Percentiles rank a stretch among this genome's conserved stretches.
These are phyloP conservation scores for Synanceia verrucosa DNA, from an alignment of 2,797 vertebrate species.

Conservation along the genomic window DNA sequence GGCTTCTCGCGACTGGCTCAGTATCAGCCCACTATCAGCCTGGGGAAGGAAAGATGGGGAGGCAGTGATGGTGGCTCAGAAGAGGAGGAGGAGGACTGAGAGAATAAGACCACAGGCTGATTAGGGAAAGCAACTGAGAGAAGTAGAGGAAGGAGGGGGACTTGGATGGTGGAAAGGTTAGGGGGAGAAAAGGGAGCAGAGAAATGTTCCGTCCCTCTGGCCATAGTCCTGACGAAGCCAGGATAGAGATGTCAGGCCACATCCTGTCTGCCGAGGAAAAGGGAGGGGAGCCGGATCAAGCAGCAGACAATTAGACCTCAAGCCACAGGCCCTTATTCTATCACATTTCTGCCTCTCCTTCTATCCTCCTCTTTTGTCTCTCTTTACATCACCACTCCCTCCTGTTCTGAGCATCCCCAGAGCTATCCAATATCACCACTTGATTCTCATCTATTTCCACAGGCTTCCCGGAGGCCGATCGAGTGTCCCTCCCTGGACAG, in stretches of 20 bases:
- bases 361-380: conserved; percentile 58
- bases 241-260: conserved; percentile 73
- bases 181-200: conserved; percentile 45
- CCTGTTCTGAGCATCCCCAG: conserved; percentile 44
- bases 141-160: conserved; percentile 24
- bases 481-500: conserved; percentile 66
- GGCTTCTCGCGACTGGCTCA: conserved; percentile 63
- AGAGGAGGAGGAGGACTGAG: conserved; percentile 24
- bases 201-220: conserved; percentile 61
- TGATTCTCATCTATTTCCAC: conserved; percentile 60
- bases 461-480: conserved; percentile 75
- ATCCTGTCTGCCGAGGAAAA: conserved; percentile 64
- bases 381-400: conserved; percentile 24
- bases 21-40: conserved; percentile 69
- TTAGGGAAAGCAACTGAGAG: conserved; percentile 31
- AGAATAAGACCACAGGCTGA: conserved; percentile 49
- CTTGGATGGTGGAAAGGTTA: conserved; percentile 58
- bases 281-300: conserved; percentile 29
- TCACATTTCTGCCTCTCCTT: conserved; percentile 48
- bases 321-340: conserved; percentile 61
- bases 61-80: conserved; percentile 36
- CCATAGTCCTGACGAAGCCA: conserved; percentile 57
- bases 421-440: conserved; percentile 74
- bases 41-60: conserved; percentile 47
- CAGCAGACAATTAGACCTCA: conserved; percentile 71